Evolutionary conservation across 1,140 invertebrate genomes (phyloP).

Genomic region (Caenorhabditis brenneri): DNA sequence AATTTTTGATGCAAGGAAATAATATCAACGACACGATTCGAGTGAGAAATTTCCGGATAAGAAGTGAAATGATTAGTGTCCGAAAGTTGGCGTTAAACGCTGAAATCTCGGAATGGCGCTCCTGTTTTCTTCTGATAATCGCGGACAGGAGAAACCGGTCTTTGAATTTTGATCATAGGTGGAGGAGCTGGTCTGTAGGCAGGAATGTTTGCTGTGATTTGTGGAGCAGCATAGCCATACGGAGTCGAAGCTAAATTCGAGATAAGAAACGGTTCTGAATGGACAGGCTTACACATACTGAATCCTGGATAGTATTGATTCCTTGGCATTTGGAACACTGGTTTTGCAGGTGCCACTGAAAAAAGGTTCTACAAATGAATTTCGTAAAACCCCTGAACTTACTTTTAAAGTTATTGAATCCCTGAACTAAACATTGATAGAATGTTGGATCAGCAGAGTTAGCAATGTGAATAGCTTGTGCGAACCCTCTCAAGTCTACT

Average conservation of each 20-base stretch:
- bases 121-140: slow-evolving; percentile 8
- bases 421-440: background rate
- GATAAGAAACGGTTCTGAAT: background rate
- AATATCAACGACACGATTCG: background rate
- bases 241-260: background rate
- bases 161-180: background rate
- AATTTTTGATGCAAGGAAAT: background rate
- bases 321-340: background rate
- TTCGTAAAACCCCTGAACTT: background rate
- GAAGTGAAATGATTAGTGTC: background rate
- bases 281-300: background rate
- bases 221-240: slow-evolving; percentile 6
- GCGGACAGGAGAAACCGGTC: background rate
- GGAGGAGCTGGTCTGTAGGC: background rate
- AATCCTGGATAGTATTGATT: background rate
- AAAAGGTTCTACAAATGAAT: too few species aligned
- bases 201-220: background rate
- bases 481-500: background rate
- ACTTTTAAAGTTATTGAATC: slow-evolving; percentile 5
- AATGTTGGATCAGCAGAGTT: slow-evolving; percentile 1
- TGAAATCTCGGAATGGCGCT: slow-evolving; percentile 17
- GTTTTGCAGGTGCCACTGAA: background rate
- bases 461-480: slow-evolving; percentile 20
- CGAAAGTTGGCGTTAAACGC: background rate
- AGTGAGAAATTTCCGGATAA: background rate